Evolutionary conservation across 2,113 vertebrate genomes (phyloP).

Genomic region (Dinomys branickii): DNA sequence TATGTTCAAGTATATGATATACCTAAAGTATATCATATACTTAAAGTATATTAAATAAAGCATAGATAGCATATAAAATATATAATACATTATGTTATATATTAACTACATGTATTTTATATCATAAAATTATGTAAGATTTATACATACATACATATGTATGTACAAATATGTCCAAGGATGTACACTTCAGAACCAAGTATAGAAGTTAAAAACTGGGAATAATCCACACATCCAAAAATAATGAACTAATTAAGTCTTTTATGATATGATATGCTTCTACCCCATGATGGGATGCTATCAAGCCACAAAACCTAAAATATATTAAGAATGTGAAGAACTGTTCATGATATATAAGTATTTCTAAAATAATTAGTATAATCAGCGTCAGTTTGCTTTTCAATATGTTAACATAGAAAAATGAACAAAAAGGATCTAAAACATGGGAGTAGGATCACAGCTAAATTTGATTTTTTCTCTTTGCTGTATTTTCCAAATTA

Average conservation of each 20-base stretch:
- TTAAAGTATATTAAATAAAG: neutral
- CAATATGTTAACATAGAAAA: neutral
- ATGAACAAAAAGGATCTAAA: constrained; percentile 39
- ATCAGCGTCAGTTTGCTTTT: constrained; percentile 31
- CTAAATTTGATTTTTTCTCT: constrained; percentile 50
- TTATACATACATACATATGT: neutral
- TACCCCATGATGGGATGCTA: neutral
- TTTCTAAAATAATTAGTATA: constrained; percentile 29
- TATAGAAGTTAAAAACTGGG: neutral
- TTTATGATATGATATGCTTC: neutral
- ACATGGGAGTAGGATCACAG: neutral
- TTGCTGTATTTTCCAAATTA: constrained; percentile 43
- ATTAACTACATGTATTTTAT: neutral
- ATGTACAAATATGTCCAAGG: neutral
- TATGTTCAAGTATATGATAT: too few species aligned
- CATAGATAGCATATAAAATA: neutral
- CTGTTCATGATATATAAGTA: neutral
- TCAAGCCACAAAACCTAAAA: constrained; percentile 1
- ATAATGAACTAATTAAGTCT: neutral
- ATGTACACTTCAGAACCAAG: neutral
- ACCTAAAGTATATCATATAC: neutral
- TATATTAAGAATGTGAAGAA: constrained; percentile 47
- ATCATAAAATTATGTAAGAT: neutral
- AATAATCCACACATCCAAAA: constrained; percentile 44
- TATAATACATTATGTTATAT: neutral